Conservation (phyloP, 2,113 vertebrate species). For the Carassius gibelio region DNA sequence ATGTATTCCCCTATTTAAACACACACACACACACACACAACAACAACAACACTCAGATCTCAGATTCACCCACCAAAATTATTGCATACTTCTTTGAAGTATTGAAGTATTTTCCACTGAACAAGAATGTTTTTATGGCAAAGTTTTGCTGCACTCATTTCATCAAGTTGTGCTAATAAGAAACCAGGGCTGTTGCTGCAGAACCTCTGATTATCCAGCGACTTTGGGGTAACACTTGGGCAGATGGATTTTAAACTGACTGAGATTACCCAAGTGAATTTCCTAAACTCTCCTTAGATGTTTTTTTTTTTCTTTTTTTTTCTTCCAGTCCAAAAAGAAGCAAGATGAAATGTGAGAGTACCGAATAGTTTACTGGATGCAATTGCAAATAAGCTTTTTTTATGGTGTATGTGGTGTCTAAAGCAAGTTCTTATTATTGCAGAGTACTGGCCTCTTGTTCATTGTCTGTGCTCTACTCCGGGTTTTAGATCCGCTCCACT, state of each 20-base stretch:
- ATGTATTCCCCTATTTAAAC: slow-evolving; percentile 1
- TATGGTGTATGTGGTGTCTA: background rate
- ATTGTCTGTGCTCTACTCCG: background rate
- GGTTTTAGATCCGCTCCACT: background rate
- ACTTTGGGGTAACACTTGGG: background rate
- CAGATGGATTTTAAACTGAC: slow-evolving; percentile 28
- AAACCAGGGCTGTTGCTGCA: slow-evolving; percentile 6
- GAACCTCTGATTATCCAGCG: background rate
- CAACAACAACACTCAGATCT: background rate
- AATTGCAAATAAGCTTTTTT: background rate
- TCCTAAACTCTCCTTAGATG: background rate
- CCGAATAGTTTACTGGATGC: background rate
- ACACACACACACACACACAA: background rate
- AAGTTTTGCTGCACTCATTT: background rate
- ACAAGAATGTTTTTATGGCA: background rate
- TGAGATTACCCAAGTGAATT: slow-evolving; percentile 15
- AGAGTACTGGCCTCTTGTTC: slow-evolving; percentile 11
- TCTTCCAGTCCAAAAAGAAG: background rate
- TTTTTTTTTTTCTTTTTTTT: background rate
- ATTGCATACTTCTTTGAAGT: background rate
- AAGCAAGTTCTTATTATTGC: background rate
- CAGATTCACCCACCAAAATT: background rate
- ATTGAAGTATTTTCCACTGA: background rate
- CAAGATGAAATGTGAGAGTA: background rate
- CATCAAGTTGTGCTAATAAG: background rate